phyloP scores from a whole-genome alignment of 1,140 invertebrate genomes.

The Tigriopus japonicus region DNA sequence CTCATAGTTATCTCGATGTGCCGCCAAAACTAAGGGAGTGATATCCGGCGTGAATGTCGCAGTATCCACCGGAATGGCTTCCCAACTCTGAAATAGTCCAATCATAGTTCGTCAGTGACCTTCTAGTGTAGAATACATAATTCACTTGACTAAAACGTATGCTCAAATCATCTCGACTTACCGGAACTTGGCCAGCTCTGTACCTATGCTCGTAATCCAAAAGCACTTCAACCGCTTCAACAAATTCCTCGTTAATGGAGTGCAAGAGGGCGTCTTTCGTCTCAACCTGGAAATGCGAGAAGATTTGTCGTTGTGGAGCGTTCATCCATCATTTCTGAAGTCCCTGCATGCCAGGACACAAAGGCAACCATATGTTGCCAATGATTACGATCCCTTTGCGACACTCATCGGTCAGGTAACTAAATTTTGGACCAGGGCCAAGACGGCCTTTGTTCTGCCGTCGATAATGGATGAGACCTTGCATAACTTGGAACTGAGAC shows the following conservation, averaged over 20 bases:
- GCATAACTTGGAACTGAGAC: no score
- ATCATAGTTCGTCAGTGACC: neutral
- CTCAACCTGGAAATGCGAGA: constrained; percentile 34
- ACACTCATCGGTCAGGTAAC: no score
- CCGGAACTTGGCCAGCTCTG: constrained; percentile 56
- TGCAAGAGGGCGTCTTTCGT: constrained; percentile 86
- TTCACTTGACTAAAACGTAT: no score
- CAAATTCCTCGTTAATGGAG: constrained; percentile 93
- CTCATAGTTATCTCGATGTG: constrained; percentile 93
- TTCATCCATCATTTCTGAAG: no score
- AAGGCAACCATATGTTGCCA: no score
- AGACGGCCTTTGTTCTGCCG: no score
- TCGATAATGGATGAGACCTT: no score
- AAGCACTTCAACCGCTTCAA: constrained; percentile 88
- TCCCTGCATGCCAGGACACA: no score
- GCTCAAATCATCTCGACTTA: constrained; percentile 28
- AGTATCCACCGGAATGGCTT: constrained; percentile 65
- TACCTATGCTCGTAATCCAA: constrained; percentile 77
- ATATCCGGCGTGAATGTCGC: constrained; percentile 92
- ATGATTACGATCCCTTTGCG: no score
- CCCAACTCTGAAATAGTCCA: constrained; percentile 55
- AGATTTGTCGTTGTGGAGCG: no score
- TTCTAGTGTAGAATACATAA: no score
- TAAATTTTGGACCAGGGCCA: no score
- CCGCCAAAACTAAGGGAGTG: constrained; percentile 82